Evolutionary conservation across 2,797 vertebrate species (phyloP).

Genomic region (Eulemur coronatus): DNA sequence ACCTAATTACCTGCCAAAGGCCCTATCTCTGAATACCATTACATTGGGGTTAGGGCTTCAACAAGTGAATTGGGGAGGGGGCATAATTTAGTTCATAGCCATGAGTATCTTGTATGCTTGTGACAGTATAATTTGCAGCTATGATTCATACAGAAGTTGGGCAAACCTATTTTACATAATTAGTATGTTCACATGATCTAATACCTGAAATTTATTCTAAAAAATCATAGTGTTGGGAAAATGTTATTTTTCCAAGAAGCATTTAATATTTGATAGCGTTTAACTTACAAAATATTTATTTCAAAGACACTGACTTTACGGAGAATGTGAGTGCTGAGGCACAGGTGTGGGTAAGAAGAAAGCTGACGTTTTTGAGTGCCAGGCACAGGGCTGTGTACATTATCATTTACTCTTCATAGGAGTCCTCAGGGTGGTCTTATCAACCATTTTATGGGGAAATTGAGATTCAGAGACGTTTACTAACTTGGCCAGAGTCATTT

Average conservation of each 20-base stretch:
- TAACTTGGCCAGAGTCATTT: neutral
- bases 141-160: neutral
- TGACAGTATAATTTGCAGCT: neutral
- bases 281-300: conserved; percentile 6
- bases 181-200: neutral
- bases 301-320: neutral
- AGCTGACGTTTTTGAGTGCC: neutral
- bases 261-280: conserved; percentile 33
- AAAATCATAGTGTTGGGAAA: neutral
- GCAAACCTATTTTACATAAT: conserved; percentile 25
- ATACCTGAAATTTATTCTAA: neutral
- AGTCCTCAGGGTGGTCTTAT: neutral
- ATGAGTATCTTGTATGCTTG: neutral
- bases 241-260: neutral
- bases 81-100: neutral
- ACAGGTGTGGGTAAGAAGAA: neutral
- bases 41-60: neutral
- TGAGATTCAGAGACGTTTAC: neutral
- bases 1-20: neutral
- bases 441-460: neutral
- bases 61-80: neutral
- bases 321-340: neutral
- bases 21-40: neutral
- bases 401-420: neutral
- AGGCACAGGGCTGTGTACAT: neutral